These are phyloP conservation scores for Eumeta japonica DNA, from an alignment of 1,140 invertebrate species.

Conservation along the genomic window DNA sequence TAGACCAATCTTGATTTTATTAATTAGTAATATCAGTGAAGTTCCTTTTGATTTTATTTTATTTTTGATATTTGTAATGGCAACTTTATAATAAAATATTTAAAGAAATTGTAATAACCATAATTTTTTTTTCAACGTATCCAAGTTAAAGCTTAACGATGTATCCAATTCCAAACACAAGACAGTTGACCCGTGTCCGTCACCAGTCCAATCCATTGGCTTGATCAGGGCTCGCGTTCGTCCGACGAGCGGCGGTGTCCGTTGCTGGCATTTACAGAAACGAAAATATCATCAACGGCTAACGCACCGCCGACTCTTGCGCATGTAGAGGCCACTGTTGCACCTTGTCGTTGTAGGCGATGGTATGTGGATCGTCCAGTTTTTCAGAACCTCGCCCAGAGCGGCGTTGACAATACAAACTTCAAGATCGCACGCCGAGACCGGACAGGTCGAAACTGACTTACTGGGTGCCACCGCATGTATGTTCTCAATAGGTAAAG, in stretches of 20 bases:
- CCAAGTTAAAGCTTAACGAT: slow-evolving; percentile 30
- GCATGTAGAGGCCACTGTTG: slow-evolving; percentile 36
- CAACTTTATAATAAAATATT: slow-evolving; percentile 39
- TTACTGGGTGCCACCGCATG: slow-evolving; percentile 45
- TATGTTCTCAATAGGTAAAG: slow-evolving; percentile 50
- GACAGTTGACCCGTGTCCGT: too few species aligned
- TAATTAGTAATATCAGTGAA: too few species aligned
- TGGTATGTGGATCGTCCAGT: slow-evolving; percentile 58
- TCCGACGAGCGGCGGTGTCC: slow-evolving; percentile 42
- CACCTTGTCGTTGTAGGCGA: slow-evolving; percentile 49
- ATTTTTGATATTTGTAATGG: slow-evolving; percentile 25
- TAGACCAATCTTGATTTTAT: too few species aligned
- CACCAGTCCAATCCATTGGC: slow-evolving; percentile 31
- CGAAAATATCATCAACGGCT: slow-evolving; percentile 46
- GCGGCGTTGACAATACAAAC: slow-evolving; percentile 46
- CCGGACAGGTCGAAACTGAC: slow-evolving; percentile 47
- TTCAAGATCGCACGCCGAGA: slow-evolving; percentile 38
- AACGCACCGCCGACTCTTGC: slow-evolving; percentile 39
- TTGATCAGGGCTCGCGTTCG: slow-evolving; percentile 28
- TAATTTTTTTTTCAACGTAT: slow-evolving; percentile 6
- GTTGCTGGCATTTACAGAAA: slow-evolving; percentile 52
- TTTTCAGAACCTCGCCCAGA: slow-evolving; percentile 52
- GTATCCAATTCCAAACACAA: too few species aligned
- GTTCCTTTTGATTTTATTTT: too few species aligned
- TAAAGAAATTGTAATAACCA: slow-evolving; percentile 22